These are phyloP conservation scores for Apodemia hepburni DNA, from an alignment of 2,888 invertebrate genomes.

Conservation along the genomic window DNA sequence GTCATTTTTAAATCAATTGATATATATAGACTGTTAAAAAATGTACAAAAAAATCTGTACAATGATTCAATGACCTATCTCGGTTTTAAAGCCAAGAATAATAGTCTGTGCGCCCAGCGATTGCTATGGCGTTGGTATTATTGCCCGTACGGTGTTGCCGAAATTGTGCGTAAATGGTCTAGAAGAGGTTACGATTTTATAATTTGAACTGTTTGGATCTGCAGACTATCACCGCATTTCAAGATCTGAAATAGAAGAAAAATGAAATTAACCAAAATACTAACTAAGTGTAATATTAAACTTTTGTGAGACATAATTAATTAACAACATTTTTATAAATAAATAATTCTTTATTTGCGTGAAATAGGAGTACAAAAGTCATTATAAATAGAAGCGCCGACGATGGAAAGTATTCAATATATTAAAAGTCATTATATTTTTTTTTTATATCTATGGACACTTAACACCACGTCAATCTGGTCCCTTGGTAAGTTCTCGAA, in stretches of 20 bases:
- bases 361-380: too few relatives aligned
- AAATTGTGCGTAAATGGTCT: slow-evolving; percentile 32
- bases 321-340: too few relatives aligned
- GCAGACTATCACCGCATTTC: slow-evolving; percentile 69
- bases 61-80: slow-evolving; percentile 46
- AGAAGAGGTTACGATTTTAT: slow-evolving; percentile 35
- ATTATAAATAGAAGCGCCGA: too few relatives aligned
- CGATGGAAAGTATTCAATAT: too few relatives aligned
- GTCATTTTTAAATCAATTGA: slow-evolving; percentile 33
- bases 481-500: too few relatives aligned
- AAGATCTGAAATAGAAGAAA: slow-evolving; percentile 60
- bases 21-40: slow-evolving; percentile 24
- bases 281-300: too few relatives aligned
- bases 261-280: background rate
- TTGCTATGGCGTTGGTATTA: slow-evolving; percentile 25
- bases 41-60: slow-evolving; percentile 40
- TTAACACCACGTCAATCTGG: too few relatives aligned
- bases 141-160: slow-evolving; percentile 45
- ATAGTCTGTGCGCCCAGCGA: slow-evolving; percentile 33
- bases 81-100: slow-evolving; percentile 41
- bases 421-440: too few relatives aligned
- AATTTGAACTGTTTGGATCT: slow-evolving; percentile 35
- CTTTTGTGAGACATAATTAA: too few relatives aligned
- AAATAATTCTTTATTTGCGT: too few relatives aligned
- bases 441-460: too few relatives aligned